Base-by-base conservation (phyloP, 1,140 invertebrate species). In the Rhopalosiphum padi region DNA sequence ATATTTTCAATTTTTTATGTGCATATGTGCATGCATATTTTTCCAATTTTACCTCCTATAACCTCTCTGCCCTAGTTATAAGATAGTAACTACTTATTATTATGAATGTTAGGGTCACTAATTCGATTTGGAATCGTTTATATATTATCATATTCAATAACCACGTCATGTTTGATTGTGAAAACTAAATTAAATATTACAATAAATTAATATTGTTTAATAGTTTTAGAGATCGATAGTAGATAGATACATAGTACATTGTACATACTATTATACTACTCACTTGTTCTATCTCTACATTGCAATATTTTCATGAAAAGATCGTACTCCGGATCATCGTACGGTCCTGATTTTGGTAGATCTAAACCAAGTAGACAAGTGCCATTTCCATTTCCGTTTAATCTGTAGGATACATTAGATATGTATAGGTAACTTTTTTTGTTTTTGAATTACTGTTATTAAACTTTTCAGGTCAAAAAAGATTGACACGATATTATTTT, bases 251-350 rank as follows among this genome's bases (percentile, higher is more conserved):
- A n/a, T n/a, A n/a, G n/a, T n/a, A n/a, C n/a, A n/a, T n/a, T n/a
- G n/a, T n/a, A n/a, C n/a, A 30, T 6, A 25, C 25, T 86, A 46
- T 43, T 43, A 46, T 48, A 6, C 51, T 60, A 94, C 94, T 94
- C 82, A 94, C 94, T 93, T 93, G 94, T 94, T 93, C 86, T 93
- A 90, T 94, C 94, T 46, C 94, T 82, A 82, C 94, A 94, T 41
- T 94, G 77, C 21, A 85, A 77, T 87, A 94, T 94, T 93, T 94
- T 94, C 68, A 94, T 87, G 89, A 94, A 94, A 18, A 94, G 87
- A 93, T 94, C 94, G 55, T 94, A 94, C 25, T 94, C 94, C 9
- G 93, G 90, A 82, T 94, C 94, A 2, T 94, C 94, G 37, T 94
- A 87, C 1, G 94, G 94, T 37, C 83, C 25, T 15, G n/a, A 83